These are phyloP conservation scores for Thymelicus lineola DNA, from an alignment of 2,888 invertebrate genomes.

Conservation along the genomic window DNA sequence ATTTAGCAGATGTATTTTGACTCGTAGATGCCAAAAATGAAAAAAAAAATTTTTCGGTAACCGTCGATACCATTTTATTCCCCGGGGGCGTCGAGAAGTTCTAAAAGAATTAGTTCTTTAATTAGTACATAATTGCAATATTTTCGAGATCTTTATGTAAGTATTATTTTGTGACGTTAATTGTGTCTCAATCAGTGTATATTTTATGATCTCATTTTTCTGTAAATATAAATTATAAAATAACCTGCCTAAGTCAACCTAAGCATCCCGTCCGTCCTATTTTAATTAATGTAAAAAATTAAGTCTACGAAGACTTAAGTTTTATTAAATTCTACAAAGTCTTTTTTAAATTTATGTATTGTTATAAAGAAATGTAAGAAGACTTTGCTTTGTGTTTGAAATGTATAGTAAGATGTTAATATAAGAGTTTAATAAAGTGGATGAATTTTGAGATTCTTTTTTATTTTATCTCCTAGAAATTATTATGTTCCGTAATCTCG, in stretches of 20 bases:
- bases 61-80: too few relatives aligned
- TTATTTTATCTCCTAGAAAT: slow-evolving; percentile 13
- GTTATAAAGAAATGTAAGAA: slow-evolving; percentile 17
- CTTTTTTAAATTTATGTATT: slow-evolving; percentile 14
- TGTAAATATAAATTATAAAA: slow-evolving; percentile 70
- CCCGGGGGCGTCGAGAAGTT: too few relatives aligned
- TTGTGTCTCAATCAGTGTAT: slow-evolving; percentile 60
- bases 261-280: slow-evolving; percentile 56
- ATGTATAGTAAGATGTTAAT: slow-evolving; percentile 31
- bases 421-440: slow-evolving; percentile 38
- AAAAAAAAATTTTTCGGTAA: too few relatives aligned
- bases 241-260: slow-evolving; percentile 50
- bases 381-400: slow-evolving; percentile 38
- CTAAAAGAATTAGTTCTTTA: slow-evolving; percentile 31
- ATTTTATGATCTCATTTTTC: slow-evolving; percentile 79
- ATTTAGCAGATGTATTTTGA: too few relatives aligned
- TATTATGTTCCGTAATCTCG: too few relatives aligned
- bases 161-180: slow-evolving; percentile 55
- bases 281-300: slow-evolving; percentile 10
- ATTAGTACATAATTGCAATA: slow-evolving; percentile 29
- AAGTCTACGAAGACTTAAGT: not conserved
- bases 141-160: slow-evolving; percentile 42
- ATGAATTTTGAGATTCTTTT: slow-evolving; percentile 31
- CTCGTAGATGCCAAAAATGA: too few relatives aligned
- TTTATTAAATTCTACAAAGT: slow-evolving; percentile 4